Evolutionary conservation across 1,140 invertebrate species (phyloP).

Genomic region (Halotydeus destructor): DNA sequence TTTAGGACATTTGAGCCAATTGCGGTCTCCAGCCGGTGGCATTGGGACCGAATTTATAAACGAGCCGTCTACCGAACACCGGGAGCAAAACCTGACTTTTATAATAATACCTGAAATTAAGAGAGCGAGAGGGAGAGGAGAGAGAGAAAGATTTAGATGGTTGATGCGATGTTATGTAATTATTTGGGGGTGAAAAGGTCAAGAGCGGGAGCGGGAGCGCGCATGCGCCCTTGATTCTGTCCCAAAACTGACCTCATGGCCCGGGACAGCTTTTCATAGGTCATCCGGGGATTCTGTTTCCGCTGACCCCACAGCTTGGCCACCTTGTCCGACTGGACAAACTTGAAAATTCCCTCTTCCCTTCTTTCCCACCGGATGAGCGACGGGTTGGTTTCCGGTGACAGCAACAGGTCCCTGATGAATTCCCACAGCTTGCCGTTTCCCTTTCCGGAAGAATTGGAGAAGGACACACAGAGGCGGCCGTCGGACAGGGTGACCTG

Average conservation of each 20-base stretch:
- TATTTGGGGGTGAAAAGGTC: neutral
- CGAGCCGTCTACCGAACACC: slow-evolving; percentile 52
- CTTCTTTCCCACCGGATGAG: slow-evolving; percentile 72
- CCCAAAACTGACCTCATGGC: slow-evolving; percentile 51
- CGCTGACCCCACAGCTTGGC: slow-evolving; percentile 63
- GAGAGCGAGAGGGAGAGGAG: slow-evolving; percentile 2
- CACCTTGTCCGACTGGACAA: slow-evolving; percentile 69
- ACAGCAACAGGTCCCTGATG: slow-evolving; percentile 49
- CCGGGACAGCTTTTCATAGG: slow-evolving; percentile 74
- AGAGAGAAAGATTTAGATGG: slow-evolving; percentile 2
- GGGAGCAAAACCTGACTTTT: slow-evolving; percentile 54
- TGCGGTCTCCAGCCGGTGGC: slow-evolving; percentile 44
- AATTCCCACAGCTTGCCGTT: slow-evolving; percentile 54
- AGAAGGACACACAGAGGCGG: slow-evolving; percentile 1
- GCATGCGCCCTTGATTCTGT: neutral
- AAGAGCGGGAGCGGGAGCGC: too few relatives aligned
- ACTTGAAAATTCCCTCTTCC: slow-evolving; percentile 60
- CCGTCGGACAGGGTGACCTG: neutral
- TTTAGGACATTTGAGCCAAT: too few relatives aligned
- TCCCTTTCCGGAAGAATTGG: slow-evolving; percentile 30
- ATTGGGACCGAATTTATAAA: slow-evolving; percentile 65
- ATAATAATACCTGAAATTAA: slow-evolving; percentile 50
- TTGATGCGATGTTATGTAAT: neutral
- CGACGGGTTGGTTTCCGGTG: slow-evolving; percentile 49
- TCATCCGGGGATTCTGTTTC: slow-evolving; percentile 75